A percentile compares a stretch with the other conserved stretches of the same genome.
phyloP scores from a whole-genome alignment of 2,888 invertebrate species.

The Cistogaster globosa region DNA sequence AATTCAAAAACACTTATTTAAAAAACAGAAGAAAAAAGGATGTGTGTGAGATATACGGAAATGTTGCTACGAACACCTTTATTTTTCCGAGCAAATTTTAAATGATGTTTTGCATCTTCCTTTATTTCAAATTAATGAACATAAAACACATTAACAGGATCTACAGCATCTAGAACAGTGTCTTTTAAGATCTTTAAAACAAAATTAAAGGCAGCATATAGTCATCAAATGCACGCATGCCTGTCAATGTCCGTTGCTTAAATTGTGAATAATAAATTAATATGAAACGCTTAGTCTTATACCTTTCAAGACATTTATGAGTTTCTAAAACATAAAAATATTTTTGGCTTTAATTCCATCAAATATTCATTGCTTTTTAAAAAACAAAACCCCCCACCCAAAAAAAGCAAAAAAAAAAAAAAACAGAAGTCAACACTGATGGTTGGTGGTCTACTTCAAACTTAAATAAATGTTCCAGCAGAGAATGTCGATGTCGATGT shows the following conservation, averaged over 20 bases:
- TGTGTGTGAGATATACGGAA: conserved; percentile 2
- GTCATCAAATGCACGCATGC: conserved; percentile 65
- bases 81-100: conserved; percentile 44
- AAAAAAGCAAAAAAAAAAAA: no score
- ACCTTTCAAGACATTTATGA: conserved; percentile 46
- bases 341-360: conserved; percentile 22
- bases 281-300: conserved; percentile 32
- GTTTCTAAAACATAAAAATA: conserved; percentile 23
- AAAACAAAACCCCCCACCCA: no score
- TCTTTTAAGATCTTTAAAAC: conserved; percentile 10
- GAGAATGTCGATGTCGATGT: conserved; percentile 23
- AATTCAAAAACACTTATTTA: conserved; percentile 19
- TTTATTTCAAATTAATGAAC: conserved; percentile 64
- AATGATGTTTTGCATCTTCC: conserved; percentile 17
- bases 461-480: conserved; percentile 22
- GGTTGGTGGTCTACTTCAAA: conserved; percentile 65
- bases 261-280: conserved; percentile 67
- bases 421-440: conserved; percentile 66
- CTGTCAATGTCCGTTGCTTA: conserved; percentile 35
- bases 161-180: conserved; percentile 38
- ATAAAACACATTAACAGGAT: conserved; percentile 62
- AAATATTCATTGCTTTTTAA: neutral
- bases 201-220: conserved; percentile 30
- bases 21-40: conserved; percentile 25
- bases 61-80: conserved; percentile 47